These are phyloP conservation scores for Peucedramus taeniatus DNA, from an alignment of 2,113 vertebrate species.

Conservation along the genomic window DNA sequence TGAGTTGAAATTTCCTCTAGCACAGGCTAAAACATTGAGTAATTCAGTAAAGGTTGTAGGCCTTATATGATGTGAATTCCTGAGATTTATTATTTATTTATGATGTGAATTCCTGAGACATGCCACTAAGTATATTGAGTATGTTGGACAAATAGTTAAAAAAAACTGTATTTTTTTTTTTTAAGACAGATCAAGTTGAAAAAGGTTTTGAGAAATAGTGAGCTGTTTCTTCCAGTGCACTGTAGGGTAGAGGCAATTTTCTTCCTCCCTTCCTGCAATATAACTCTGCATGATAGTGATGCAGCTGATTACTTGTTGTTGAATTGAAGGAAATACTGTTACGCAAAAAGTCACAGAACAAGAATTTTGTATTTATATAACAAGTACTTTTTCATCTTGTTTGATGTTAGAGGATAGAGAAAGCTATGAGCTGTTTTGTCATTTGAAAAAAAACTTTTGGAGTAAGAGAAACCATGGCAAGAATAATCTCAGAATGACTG, in stretches of 20 bases:
- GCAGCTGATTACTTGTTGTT: background rate
- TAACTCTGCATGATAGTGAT: background rate
- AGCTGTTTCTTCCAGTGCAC: background rate
- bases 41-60: background rate
- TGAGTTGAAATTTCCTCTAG: background rate
- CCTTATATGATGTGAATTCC: background rate
- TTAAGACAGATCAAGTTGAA: background rate
- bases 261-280: background rate
- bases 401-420: background rate
- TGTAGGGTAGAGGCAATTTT: background rate
- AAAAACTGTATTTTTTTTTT: background rate
- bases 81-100: background rate
- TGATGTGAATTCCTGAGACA: background rate
- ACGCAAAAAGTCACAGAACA: background rate
- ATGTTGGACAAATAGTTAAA: background rate
- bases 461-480: background rate
- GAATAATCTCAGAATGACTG: background rate
- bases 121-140: background rate
- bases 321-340: slow-evolving; percentile 31
- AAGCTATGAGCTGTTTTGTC: background rate
- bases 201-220: background rate
- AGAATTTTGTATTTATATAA: background rate
- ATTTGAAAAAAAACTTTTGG: background rate
- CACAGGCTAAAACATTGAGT: background rate
- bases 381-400: background rate